phyloP scores from a whole-genome alignment of 1,140 invertebrate species.

The Rhopalosiphum padi region DNA sequence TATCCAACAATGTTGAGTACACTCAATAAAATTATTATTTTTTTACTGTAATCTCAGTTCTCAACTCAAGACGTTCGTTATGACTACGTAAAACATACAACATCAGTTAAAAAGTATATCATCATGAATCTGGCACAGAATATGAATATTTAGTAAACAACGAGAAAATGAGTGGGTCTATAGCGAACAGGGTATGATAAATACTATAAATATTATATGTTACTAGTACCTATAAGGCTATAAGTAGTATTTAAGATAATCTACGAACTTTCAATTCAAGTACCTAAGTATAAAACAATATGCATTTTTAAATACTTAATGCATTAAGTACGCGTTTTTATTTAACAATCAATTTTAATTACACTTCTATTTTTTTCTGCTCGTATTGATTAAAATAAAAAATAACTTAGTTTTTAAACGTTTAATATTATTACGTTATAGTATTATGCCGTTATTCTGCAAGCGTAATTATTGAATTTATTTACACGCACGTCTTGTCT shows the following conservation, averaged over 20 bases:
- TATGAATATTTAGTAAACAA: not conserved
- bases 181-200: not conserved
- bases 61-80: not conserved
- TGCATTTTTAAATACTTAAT: not conserved
- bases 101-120: not conserved
- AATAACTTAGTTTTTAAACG: not conserved
- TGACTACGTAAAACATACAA: not conserved
- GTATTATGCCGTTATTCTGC: not conserved
- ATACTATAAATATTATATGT: not conserved
- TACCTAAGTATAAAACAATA: too few species aligned
- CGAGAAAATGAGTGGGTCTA: accelerated
- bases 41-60: not conserved
- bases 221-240: too few species aligned
- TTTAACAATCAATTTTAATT: not conserved
- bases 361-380: not conserved
- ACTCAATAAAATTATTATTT: too few species aligned
- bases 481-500: not conserved
- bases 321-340: not conserved
- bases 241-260: not conserved
- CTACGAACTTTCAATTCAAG: not conserved
- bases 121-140: not conserved
- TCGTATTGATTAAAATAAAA: not conserved
- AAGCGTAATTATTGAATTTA: not conserved
- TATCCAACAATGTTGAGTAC: too few species aligned
- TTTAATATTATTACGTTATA: not conserved